A percentile compares a stretch with the other conserved stretches of the same genome.
phyloP scores from a whole-genome alignment of 2,888 invertebrate genomes.

The Ectemnius lituratus region DNA sequence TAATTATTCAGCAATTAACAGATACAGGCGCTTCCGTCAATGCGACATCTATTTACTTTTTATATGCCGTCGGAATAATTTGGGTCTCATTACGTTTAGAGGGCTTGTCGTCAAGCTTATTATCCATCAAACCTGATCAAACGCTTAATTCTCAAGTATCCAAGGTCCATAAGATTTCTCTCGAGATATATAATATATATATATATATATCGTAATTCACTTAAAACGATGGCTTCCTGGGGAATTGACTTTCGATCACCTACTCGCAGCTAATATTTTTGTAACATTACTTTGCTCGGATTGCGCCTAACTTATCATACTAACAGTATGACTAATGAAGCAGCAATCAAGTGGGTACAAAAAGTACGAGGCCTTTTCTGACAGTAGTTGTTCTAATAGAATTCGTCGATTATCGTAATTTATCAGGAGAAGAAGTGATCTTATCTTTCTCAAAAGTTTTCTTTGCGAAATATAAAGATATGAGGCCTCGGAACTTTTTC shows the following conservation, averaged over 20 bases:
- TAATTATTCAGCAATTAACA: constrained; percentile 63
- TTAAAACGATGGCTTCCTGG: constrained; percentile 58
- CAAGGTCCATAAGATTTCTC: constrained; percentile 47
- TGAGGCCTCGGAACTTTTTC: not conserved
- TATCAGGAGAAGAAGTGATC: not conserved
- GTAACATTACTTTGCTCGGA: constrained; percentile 53
- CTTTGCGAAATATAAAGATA: not conserved
- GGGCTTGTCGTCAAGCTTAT: constrained; percentile 57
- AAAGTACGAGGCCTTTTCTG: constrained; percentile 22
- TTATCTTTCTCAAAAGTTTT: not conserved
- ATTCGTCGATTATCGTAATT: not conserved
- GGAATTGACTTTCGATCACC: constrained; percentile 50
- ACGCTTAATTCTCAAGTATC: constrained; percentile 56
- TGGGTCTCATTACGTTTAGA: constrained; percentile 57
- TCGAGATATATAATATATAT: constrained; percentile 24
- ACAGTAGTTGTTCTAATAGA: not conserved
- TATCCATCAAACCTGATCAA: constrained; percentile 61
- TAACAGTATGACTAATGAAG: constrained; percentile 58
- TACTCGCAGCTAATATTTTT: constrained; percentile 58
- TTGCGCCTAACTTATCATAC: constrained; percentile 62
- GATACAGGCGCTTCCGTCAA: constrained; percentile 59
- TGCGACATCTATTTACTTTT: constrained; percentile 53
- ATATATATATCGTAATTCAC: constrained; percentile 43
- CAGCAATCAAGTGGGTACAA: constrained; percentile 49
- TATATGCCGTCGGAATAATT: constrained; percentile 54